These are phyloP conservation scores for Vesta saturnalis DNA, from an alignment of 2,888 invertebrate genomes.

Conservation along the genomic window DNA sequence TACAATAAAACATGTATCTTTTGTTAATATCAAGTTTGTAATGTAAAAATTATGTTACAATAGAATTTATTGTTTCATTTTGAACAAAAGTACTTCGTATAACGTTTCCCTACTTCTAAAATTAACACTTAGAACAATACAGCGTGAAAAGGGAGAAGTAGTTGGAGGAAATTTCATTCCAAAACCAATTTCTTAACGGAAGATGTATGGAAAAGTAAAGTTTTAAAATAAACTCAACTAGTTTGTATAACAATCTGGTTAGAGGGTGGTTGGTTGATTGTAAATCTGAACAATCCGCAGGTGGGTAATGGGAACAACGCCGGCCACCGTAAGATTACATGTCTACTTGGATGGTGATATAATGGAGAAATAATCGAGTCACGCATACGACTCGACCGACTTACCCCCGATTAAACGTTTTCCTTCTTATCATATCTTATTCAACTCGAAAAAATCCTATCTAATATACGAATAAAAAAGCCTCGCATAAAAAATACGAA, in stretches of 20 bases:
- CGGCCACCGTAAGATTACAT: constrained; percentile 60
- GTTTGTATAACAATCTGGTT: constrained; percentile 51
- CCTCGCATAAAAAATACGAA: too few species aligned
- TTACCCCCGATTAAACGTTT: constrained; percentile 31
- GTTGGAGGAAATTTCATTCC: constrained; percentile 36
- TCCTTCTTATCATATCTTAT: constrained; percentile 24
- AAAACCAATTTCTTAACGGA: constrained; percentile 35
- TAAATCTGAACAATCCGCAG: constrained; percentile 57
- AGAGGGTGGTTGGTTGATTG: constrained; percentile 47
- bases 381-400: constrained; percentile 52
- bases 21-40: too few species aligned
- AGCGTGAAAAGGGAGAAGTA: constrained; percentile 15
- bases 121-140: constrained; percentile 15
- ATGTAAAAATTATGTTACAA: too few species aligned
- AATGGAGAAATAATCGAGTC: constrained; percentile 60
- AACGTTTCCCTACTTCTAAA: too few species aligned
- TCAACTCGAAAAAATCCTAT: constrained; percentile 26
- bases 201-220: constrained; percentile 41
- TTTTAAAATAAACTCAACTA: constrained; percentile 44
- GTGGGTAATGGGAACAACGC: constrained; percentile 52
- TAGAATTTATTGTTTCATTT: constrained; percentile 2
- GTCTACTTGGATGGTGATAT: constrained; percentile 60
- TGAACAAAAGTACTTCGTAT: not conserved
- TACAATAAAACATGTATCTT: too few species aligned
- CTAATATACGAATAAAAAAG: constrained; percentile 19